phyloP scores from a whole-genome alignment of 2,113 vertebrate species.

The Cynopterus brachyotis region DNA sequence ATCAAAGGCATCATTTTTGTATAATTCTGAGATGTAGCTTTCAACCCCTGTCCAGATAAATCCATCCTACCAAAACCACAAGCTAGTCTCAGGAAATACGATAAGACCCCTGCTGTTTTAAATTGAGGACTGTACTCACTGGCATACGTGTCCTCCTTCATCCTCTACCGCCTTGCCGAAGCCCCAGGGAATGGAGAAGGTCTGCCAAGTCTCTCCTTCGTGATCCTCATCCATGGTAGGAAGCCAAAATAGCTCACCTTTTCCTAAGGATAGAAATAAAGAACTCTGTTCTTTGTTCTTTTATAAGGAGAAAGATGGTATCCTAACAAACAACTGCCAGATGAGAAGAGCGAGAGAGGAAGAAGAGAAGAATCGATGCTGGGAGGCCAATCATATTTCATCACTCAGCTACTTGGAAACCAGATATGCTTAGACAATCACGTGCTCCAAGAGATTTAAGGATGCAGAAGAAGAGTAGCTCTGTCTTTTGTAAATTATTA shows the following conservation, averaged over 20 bases:
- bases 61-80: background rate
- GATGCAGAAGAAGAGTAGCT: slow-evolving; percentile 63
- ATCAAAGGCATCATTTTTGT: background rate
- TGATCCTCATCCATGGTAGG: slow-evolving; percentile 83
- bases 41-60: slow-evolving; percentile 30
- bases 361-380: slow-evolving; percentile 82
- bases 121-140: slow-evolving; percentile 81
- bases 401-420: slow-evolving; percentile 86
- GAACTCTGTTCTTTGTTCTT: slow-evolving; percentile 60
- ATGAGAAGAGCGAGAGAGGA: slow-evolving; percentile 68
- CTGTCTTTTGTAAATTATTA: slow-evolving; percentile 72
- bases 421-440: slow-evolving; percentile 85
- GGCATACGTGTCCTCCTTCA: slow-evolving; percentile 81
- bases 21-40: slow-evolving; percentile 18
- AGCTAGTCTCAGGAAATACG: background rate
- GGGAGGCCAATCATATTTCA: slow-evolving; percentile 87
- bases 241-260: slow-evolving; percentile 65
- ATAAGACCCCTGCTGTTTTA: background rate
- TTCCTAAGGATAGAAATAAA: slow-evolving; percentile 29
- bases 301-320: slow-evolving; percentile 50
- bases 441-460: slow-evolving; percentile 82
- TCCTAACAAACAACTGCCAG: slow-evolving; percentile 66
- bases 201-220: slow-evolving; percentile 74
- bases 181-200: slow-evolving; percentile 80
- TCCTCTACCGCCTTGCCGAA: slow-evolving; percentile 70